Base-by-base conservation (phyloP, 2,888 invertebrate genomes). In the Pocota personata region DNA sequence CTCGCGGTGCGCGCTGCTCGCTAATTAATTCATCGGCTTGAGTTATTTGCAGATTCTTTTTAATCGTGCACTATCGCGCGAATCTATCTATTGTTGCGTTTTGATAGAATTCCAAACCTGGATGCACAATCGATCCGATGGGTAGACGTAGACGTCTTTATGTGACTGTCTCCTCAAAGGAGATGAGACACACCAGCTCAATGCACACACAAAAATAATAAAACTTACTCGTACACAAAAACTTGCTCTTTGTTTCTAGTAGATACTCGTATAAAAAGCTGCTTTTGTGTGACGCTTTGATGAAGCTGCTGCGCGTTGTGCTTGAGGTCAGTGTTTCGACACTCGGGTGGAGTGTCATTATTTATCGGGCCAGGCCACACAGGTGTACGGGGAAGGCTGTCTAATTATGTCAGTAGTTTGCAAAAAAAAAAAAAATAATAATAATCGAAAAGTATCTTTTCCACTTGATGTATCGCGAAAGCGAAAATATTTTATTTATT, bases 101-200 rank as follows among this genome's bases (percentile, higher is more conserved):
- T 66, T 66, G 21, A 57, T 57, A 2, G 55, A 50, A 72, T 72
- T 67, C 67, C 67, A 60, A 73, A 73, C 71, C 10, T 71, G 79
- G 83, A 57, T 69, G 79, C 62, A 69, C 73, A 80, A 84, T 84
- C 80, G 84, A 84, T 80, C 78, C 73, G 72, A 78, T 66, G 72
- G 72, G 71, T 12, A 35, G 75, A 66, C 66, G 71, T 50, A 71
- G 82, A 67, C 67, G 62, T 62, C 71, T 71, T 58, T 58, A 50
- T 82, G 48, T 40, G 82, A 69, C 62, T 69, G 55, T 46, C 79
- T 62, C 37, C 48, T 8, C 10, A 58, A 64, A 77, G 72, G 58
- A 77, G 82, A 77, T 82, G 71, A 55, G 55, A 69, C 62, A 30
- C 30, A 67, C 12, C 21, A 62, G 30, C 14, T 12, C 35, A 75